Conservation (phyloP, 1,140 invertebrate species). For the Drosophila pseudoananassae region DNA sequence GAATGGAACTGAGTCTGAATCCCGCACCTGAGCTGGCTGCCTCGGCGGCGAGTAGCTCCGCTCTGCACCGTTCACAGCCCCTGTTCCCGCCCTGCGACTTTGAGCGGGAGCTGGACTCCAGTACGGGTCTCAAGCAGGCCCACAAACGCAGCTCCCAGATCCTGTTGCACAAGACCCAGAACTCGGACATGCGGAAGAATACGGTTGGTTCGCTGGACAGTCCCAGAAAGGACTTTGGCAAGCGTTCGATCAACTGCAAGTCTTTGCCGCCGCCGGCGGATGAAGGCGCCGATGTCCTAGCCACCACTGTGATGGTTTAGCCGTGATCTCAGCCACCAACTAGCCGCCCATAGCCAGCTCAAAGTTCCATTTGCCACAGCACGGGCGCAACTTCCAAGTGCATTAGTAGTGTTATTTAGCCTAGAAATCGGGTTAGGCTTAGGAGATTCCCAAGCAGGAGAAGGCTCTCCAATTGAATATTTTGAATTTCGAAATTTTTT, state of each 20-base stretch:
- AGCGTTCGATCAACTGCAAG: slow-evolving; percentile 85
- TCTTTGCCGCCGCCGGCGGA: slow-evolving; percentile 82
- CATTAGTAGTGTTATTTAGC: slow-evolving; percentile 68
- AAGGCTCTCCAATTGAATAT: not conserved
- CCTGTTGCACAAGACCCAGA: slow-evolving; percentile 89
- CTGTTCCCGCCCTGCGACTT: slow-evolving; percentile 85
- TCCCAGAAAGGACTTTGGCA: slow-evolving; percentile 91
- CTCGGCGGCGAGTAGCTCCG: slow-evolving; percentile 85
- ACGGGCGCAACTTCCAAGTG: slow-evolving; percentile 70
- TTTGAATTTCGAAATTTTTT: no score
- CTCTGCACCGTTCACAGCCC: slow-evolving; percentile 86
- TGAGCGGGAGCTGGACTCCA: slow-evolving; percentile 72
- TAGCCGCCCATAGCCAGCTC: slow-evolving; percentile 30
- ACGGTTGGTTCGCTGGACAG: slow-evolving; percentile 90
- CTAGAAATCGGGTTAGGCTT: slow-evolving; percentile 10
- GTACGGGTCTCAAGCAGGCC: slow-evolving; percentile 64
- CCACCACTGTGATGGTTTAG: slow-evolving; percentile 85
- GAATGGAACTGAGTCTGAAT: slow-evolving; percentile 85
- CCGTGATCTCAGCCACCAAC: slow-evolving; percentile 64
- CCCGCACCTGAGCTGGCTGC: slow-evolving; percentile 84
- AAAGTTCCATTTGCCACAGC: slow-evolving; percentile 61
- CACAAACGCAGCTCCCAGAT: slow-evolving; percentile 86
- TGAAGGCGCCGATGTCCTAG: slow-evolving; percentile 85
- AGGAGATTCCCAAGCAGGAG: not conserved
- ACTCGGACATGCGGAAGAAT: slow-evolving; percentile 91